A percentile compares a stretch with the other conserved stretches of the same genome.
These are phyloP conservation scores for Glareola pratincola DNA, from an alignment of 2,113 vertebrate species.

Conservation along the genomic window DNA sequence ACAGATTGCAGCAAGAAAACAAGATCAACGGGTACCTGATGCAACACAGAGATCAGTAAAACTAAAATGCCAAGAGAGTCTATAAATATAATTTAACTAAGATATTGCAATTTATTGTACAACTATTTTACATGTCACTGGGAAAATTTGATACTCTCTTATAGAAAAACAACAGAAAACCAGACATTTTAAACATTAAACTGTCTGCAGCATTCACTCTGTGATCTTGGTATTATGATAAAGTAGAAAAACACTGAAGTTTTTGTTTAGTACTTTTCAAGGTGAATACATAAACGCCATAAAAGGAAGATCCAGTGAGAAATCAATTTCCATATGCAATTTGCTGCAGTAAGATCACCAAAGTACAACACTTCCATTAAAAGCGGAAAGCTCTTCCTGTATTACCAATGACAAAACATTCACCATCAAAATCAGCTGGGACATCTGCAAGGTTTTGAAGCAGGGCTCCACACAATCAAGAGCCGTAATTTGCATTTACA, in stretches of 20 bases:
- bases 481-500: slow-evolving; percentile 2
- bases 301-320: background rate
- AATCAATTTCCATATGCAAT: background rate
- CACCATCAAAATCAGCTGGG: background rate
- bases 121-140: background rate
- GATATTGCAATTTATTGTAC: background rate
- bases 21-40: background rate
- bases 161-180: slow-evolving; percentile 13
- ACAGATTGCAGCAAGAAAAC: background rate
- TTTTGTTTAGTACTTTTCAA: background rate
- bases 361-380: background rate
- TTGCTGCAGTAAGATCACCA: background rate
- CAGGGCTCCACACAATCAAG: background rate
- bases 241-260: background rate
- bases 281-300: background rate
- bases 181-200: slow-evolving; percentile 6
- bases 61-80: background rate
- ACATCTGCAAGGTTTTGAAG: slow-evolving; percentile 20
- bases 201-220: background rate
- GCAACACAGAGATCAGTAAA: background rate
- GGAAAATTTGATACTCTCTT: background rate
- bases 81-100: background rate
- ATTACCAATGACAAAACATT: background rate
- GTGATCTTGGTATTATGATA: background rate
- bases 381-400: background rate